Evolutionary conservation across 2,888 invertebrate genomes (phyloP).

Genomic region (Idaea straminata): DNA sequence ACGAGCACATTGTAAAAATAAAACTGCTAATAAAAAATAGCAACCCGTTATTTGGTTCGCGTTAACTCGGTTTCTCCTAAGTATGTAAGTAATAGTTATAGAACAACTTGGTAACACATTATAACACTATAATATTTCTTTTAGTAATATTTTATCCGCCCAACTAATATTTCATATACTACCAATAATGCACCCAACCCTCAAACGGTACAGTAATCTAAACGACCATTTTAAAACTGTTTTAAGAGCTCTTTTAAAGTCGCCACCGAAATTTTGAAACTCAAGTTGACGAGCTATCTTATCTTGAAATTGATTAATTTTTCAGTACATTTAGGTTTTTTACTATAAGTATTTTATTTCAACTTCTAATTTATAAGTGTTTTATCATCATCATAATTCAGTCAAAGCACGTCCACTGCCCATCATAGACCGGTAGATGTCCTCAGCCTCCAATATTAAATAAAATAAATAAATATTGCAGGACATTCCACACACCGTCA

Average conservation of each 20-base stretch:
- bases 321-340: neutral
- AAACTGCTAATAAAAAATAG: neutral
- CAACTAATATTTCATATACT: conserved; percentile 69
- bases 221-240: conserved; percentile 78
- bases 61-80: conserved; percentile 10
- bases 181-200: conserved; percentile 67
- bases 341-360: neutral
- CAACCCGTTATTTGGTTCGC: conserved; percentile 8
- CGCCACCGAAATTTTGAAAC: conserved; percentile 75
- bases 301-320: neutral
- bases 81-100: conserved; percentile 3
- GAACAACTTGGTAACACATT: conserved; percentile 35
- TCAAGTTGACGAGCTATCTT: conserved; percentile 13
- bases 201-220: conserved; percentile 69
- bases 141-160: conserved; percentile 59
- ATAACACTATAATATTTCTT: conserved; percentile 49
- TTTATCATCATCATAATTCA: too few species aligned
- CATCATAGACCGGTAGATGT: too few species aligned
- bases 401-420: too few species aligned
- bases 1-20: neutral
- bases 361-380: too few species aligned
- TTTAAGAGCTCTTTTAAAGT: conserved; percentile 76
- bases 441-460: too few species aligned
- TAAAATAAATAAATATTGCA: too few species aligned
- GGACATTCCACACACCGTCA: too few species aligned